Conservation (phyloP, 2,113 vertebrate genomes). For the Ammodytes dubius region DNA sequence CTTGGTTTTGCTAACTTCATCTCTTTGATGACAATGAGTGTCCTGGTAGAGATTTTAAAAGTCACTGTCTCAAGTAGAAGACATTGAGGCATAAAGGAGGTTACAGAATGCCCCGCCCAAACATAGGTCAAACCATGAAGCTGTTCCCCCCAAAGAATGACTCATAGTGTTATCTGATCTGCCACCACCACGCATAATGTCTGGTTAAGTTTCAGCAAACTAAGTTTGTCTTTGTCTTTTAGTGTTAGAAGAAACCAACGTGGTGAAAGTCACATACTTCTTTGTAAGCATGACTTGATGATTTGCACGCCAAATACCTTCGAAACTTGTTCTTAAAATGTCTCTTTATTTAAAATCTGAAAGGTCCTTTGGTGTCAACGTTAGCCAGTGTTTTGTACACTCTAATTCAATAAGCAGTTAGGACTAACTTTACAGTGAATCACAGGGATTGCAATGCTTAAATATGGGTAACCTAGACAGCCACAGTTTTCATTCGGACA, state of each 20-base stretch:
- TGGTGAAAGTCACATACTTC: background rate
- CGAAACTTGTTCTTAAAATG: too few species aligned
- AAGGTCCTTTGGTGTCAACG: background rate
- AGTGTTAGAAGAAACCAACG: background rate
- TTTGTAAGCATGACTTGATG: background rate
- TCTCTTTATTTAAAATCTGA: too few species aligned
- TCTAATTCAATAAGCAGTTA: background rate
- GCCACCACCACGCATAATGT: background rate
- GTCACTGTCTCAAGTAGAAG: background rate
- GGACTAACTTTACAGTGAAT: background rate
- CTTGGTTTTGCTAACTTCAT: background rate
- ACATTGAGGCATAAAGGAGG: background rate
- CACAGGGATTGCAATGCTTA: background rate
- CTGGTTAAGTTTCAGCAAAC: background rate
- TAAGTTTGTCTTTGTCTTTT: background rate
- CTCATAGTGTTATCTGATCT: background rate
- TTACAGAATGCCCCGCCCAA: background rate
- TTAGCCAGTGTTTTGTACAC: background rate
- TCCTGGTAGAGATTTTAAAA: background rate
- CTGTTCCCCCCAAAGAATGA: background rate
- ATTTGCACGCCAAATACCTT: background rate
- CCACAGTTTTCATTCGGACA: background rate
- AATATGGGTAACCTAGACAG: background rate
- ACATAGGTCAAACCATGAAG: background rate
- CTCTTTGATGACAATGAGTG: background rate